A percentile compares a stretch with the other conserved stretches of the same genome.
These are phyloP conservation scores for Eupithecia inturbata DNA, from an alignment of 2,888 invertebrate genomes.

Conservation along the genomic window DNA sequence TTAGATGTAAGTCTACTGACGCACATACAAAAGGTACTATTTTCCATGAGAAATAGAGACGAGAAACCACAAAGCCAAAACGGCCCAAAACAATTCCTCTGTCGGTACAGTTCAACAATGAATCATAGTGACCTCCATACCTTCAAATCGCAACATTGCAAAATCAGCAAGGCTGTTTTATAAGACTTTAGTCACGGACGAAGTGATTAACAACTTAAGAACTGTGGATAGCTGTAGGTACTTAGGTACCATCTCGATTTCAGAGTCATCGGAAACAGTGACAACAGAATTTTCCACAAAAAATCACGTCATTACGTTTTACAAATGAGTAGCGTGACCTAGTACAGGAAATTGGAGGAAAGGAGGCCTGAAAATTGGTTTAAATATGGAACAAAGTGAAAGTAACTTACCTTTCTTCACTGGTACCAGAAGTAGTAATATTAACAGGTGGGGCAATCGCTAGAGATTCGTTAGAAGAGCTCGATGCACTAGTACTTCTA, in stretches of 20 bases:
- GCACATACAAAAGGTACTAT: too few relatives aligned
- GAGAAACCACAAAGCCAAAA: not conserved
- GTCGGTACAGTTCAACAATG: slow-evolving; percentile 35
- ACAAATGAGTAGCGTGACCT: not conserved
- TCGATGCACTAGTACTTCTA: slow-evolving; percentile 71
- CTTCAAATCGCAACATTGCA: slow-evolving; percentile 43
- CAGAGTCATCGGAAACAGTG: slow-evolving; percentile 2
- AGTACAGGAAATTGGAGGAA: not conserved
- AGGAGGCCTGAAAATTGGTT: not conserved
- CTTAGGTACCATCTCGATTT: slow-evolving; percentile 3
- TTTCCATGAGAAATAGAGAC: not conserved
- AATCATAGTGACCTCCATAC: slow-evolving; percentile 56
- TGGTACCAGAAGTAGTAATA: slow-evolving; percentile 59
- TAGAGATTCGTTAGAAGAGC: slow-evolving; percentile 74
- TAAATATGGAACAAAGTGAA: not conserved
- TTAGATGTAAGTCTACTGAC: too few relatives aligned
- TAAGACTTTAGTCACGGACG: slow-evolving; percentile 37
- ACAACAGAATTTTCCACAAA: slow-evolving; percentile 4
- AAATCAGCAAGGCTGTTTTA: slow-evolving; percentile 41
- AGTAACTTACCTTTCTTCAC: slow-evolving; percentile 70
- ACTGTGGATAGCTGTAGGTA: not conserved
- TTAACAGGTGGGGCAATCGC: slow-evolving; percentile 58
- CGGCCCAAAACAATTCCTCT: slow-evolving; percentile 10
- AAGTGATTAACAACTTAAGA: slow-evolving; percentile 1
- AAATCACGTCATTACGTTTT: slow-evolving; percentile 2